These are phyloP conservation scores for Crypturellus tataupa DNA, from an alignment of 2,797 vertebrate species.

Conservation along the genomic window DNA sequence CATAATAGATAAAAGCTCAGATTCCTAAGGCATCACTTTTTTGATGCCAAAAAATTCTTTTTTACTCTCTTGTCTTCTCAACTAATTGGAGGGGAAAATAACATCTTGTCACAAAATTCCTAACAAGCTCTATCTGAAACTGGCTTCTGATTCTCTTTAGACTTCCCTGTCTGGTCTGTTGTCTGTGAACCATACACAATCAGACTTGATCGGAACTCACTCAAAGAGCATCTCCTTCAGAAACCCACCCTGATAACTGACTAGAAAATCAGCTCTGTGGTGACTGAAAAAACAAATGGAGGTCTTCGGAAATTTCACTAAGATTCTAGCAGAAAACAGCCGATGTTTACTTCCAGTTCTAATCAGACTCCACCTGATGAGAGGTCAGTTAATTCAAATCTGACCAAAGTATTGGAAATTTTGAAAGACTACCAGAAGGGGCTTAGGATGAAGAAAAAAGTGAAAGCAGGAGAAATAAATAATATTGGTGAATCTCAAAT, in stretches of 20 bases:
- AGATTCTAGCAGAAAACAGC: neutral
- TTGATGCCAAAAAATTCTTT: neutral
- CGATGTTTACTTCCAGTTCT: neutral
- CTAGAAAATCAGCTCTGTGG: neutral
- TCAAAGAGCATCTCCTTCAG: neutral
- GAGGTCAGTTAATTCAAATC: neutral
- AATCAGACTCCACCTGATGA: neutral
- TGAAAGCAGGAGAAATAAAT: conserved; percentile 9
- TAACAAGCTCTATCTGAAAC: neutral
- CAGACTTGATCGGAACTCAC: neutral
- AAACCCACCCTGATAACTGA: neutral
- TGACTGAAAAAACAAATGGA: neutral
- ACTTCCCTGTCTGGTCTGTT: neutral
- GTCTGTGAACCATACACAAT: neutral
- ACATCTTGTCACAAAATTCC: neutral
- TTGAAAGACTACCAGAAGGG: neutral
- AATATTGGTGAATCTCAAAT: neutral
- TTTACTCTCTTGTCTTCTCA: neutral
- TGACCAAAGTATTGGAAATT: neutral
- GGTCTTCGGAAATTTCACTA: neutral
- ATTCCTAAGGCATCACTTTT: neutral
- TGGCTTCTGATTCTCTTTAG: neutral
- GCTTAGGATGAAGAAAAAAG: neutral
- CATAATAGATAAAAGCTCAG: neutral
- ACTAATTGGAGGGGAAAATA: neutral